Evolutionary conservation across 1,140 invertebrate genomes (phyloP), one percentile per base, ranked within the genome.

Genomic region (Sminthurides bifidus): DNA sequence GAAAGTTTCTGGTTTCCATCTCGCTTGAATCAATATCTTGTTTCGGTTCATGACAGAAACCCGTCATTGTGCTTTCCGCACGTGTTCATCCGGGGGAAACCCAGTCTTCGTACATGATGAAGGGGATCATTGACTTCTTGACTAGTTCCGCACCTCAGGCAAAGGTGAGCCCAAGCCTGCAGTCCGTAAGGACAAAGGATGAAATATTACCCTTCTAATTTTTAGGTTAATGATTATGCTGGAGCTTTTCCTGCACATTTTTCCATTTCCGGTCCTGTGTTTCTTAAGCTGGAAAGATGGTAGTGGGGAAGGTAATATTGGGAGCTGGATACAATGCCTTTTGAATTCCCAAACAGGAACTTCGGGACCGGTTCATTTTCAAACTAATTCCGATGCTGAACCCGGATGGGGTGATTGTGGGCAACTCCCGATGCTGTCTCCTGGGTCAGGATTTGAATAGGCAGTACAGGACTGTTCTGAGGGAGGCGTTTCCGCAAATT

Each of bases 101-200:
- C 23, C 93, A 92, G 38, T 81, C 90, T 0, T 93, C 88, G 3
- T 95, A 88, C 88, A 90, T 92, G 76, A 94, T 95, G 90, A 92
- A 93, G 75, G 92, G 91, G 43, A 81, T 87, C 51, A 83, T 94
- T 72, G 88, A 94, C 69, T 93, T 87, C 70, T 74, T 95, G 37
- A 86, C 90, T 3, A 83, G 88, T 35, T 65, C 71, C 45, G 68
- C 68, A 40, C 59, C 68, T 27, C 60, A 66, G 45, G 75, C 75
- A 12, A 63, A 70, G 56, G 64, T 65, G 17, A 45, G 17, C 45
- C n/a, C 10, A 10, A 35, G 33, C 33, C n/a, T 10, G 10, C n/a
- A 35, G 10, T 35, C 33, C 33, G n/a, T 10, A 35, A 35, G n/a
- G n/a, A n/a, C n/a, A n/a, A n/a, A n/a, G n/a, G n/a, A n/a, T n/a